Evolutionary conservation across 1,140 invertebrate species (phyloP).

Genomic region (Drosophila mayri): DNA sequence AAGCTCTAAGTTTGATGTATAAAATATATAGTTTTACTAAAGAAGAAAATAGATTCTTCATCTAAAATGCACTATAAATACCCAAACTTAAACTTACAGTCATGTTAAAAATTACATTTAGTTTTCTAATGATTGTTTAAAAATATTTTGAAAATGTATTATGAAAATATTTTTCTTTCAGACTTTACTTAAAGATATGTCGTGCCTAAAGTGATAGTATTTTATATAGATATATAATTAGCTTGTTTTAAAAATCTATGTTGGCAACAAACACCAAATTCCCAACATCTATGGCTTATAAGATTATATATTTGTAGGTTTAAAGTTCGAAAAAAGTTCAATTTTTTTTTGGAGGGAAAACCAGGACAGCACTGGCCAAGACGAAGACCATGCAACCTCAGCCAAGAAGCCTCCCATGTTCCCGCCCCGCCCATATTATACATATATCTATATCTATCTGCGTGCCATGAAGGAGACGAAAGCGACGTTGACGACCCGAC

Average conservation of each 20-base stretch:
- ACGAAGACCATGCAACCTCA: slow-evolving; percentile 4
- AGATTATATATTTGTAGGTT: neutral
- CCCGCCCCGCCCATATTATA: neutral
- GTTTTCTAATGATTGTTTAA: neutral
- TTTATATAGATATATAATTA: no score
- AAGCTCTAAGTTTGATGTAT: no score
- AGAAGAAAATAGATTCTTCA: neutral
- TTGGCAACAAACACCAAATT: neutral
- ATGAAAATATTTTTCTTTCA: no score
- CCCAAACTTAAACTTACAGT: neutral
- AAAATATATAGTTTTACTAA: neutral
- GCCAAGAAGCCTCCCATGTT: neutral
- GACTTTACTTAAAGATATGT: no score
- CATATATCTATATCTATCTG: slow-evolving; percentile 28
- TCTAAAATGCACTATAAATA: neutral
- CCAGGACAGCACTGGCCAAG: slow-evolving; percentile 5
- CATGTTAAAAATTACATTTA: neutral
- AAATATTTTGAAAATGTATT: no score
- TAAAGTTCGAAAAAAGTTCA: no score
- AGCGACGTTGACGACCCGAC: slow-evolving; percentile 54
- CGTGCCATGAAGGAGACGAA: slow-evolving; percentile 34
- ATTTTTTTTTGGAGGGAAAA: neutral
- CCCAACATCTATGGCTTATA: neutral
- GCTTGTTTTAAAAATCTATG: no score
- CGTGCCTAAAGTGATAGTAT: no score